Percentiles rank a stretch among this genome's conserved stretches.
Evolutionary conservation across 2,113 vertebrate species (phyloP).

Genomic region (Pipra filicauda): DNA sequence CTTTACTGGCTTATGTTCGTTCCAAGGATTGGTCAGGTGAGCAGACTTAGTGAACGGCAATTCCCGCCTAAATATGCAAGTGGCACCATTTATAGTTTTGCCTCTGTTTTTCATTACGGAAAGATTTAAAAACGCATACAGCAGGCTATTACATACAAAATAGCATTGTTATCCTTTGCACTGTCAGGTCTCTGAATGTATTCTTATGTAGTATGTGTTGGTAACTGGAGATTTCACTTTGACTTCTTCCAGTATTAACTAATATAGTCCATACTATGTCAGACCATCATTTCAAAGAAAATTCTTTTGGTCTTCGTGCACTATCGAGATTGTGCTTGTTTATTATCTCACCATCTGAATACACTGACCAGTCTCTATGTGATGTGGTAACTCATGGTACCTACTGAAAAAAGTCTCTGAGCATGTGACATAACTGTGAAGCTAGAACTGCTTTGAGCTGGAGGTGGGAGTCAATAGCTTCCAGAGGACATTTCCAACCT

Average conservation of each 20-base stretch:
- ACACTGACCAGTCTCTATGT: neutral
- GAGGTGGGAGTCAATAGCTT: neutral
- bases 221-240: neutral
- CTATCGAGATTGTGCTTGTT: neutral
- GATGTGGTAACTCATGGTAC: neutral
- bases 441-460: neutral
- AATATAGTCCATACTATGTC: neutral
- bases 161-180: neutral
- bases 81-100: constrained; percentile 26
- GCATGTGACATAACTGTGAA: neutral
- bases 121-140: neutral
- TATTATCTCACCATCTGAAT: neutral
- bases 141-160: neutral
- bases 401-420: neutral
- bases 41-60: constrained; percentile 95
- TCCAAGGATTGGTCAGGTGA: constrained; percentile 97
- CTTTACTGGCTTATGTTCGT: constrained; percentile 97
- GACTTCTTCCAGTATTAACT: neutral
- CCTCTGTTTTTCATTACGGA: neutral
- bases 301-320: neutral
- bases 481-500: neutral
- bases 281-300: neutral
- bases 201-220: neutral
- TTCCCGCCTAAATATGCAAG: constrained; percentile 84
- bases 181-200: neutral